Evolutionary conservation across 2,113 vertebrate genomes (phyloP), one percentile per base, ranked within the genome.

Genomic region (Tenebrosternarchus preto): DNA sequence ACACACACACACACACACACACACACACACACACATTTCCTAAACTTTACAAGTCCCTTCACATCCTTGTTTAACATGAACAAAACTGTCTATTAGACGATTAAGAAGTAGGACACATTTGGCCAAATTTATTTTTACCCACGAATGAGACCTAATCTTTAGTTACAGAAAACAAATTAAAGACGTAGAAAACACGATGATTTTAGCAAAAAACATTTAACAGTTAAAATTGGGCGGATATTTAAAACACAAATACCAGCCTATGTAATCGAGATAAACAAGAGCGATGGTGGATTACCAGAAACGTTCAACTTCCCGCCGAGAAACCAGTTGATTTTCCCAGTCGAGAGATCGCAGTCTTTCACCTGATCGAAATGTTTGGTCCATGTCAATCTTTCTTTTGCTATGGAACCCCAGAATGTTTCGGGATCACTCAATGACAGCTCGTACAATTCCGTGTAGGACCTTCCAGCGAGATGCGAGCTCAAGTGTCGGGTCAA

Each of bases 301-400:
- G 96, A 96, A 64, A 96, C 95, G 74, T 97, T 96, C 3, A 96
- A 85, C 78, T 91, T 92, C 64, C 95, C 96, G 16, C 96, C 95
- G 80, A 93, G 88, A 88, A 97, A 96, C 96, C 96, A 97, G 76
- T 84, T 84, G 84, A 94, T 90, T 77, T 55, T 83, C 20, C 92
- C 95, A 24, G 61, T 79, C 4, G 61, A 73, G 27, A 94, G 88
- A 27, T 89, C 90, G 53, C 92, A 94, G 86, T 93, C 92, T 68
- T 85, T 90, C 68, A 95, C 95, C 0, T 86, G 94, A 27, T 93
- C 88, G 87, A 93, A 96, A 2, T 89, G 92, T 64, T 85, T 83
- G 73, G 89, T 89, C 96, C 96, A 97, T 31, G 85, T 84, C 25
- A 97, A 93, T 2, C 83, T 64, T 9, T 93, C 91, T 9, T 80